Evolutionary conservation across 2,113 vertebrate genomes (phyloP), one percentile per base, ranked within the genome.

Genomic region (Ibidorhyncha struthersii): DNA sequence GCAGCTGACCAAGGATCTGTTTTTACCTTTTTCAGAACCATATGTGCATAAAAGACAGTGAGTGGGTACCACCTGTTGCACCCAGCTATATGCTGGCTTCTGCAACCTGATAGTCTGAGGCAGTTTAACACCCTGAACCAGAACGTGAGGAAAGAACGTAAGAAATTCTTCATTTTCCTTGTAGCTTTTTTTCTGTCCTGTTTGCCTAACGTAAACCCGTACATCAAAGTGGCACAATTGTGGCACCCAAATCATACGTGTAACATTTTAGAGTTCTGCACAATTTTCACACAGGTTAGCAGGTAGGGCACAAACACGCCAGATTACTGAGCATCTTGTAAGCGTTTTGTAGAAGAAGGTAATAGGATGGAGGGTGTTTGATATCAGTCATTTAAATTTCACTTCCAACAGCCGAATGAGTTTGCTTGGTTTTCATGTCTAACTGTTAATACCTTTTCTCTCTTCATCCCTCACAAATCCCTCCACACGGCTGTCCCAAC

Each of bases 171-270:
- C 49, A 22, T 17, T 83, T 38, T 45, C 82, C 90, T 89, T 62
- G 89, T 52, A 90, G 86, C 84, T 95, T 36, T 63, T 95, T 74
- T 81, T 53, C 76, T 85, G 43, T 58, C 59, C 55, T 65, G 69
- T 74, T 76, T 89, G 67, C 30, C 63, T 80, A n/a, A 61, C 21
- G 55, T 78, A 80, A 89, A 70, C 62, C 67, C 87, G 69, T 40
- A 47, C 14, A 90, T 94, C 96, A 93, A 40, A 92, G 88, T 69
- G 89, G 82, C 92, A 90, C 65, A 66, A 43, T 4, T 7, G 76
- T 52, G 62, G 87, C 59, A 55, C 72, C 43, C 29, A 36, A 8
- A 38, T 32, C 45, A 7, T 23, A 2, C 4, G 26, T 20, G 65
- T 47, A 61, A 36, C 6, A 0, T 20, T 74, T 55, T 43, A 71